These are phyloP conservation scores for Choristoneura fumiferana DNA, from an alignment of 1,140 invertebrate genomes.

Conservation along the genomic window DNA sequence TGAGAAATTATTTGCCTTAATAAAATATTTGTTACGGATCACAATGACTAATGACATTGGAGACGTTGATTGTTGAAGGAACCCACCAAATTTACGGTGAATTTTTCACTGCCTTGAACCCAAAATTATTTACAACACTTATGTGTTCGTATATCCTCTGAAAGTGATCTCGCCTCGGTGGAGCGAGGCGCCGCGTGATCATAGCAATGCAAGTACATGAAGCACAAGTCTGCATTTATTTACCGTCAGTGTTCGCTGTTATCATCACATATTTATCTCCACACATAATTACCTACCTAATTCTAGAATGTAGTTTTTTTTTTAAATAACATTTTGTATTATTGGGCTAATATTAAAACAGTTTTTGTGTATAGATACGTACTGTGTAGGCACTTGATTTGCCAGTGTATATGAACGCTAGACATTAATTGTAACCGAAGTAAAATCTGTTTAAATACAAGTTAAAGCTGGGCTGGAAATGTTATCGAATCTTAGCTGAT, in stretches of 20 bases:
- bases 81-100: constrained; percentile 40
- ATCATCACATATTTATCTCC: constrained; percentile 6
- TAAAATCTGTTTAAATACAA: not conserved
- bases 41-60: constrained; percentile 36
- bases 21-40: constrained; percentile 53
- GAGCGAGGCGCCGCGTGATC: not conserved
- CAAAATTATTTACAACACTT: constrained; percentile 48
- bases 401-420: constrained; percentile 7
- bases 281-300: constrained; percentile 4
- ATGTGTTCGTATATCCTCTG: constrained; percentile 45
- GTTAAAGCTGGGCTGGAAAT: not conserved
- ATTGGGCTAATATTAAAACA: not conserved
- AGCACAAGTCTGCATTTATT: constrained; percentile 25
- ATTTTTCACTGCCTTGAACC: constrained; percentile 60
- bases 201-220: constrained; percentile 4
- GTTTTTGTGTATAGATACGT: not conserved
- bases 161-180: too few species aligned
- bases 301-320: constrained; percentile 9
- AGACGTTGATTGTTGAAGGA: constrained; percentile 51
- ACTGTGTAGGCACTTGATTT: constrained; percentile 14
- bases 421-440: not conserved
- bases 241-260: constrained; percentile 4
- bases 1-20: constrained; percentile 44
- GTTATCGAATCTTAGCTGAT: constrained; percentile 6
- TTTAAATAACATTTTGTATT: not conserved